Evolutionary conservation across 2,888 invertebrate genomes (phyloP).

Genomic region (Mactromeris polynyma): DNA sequence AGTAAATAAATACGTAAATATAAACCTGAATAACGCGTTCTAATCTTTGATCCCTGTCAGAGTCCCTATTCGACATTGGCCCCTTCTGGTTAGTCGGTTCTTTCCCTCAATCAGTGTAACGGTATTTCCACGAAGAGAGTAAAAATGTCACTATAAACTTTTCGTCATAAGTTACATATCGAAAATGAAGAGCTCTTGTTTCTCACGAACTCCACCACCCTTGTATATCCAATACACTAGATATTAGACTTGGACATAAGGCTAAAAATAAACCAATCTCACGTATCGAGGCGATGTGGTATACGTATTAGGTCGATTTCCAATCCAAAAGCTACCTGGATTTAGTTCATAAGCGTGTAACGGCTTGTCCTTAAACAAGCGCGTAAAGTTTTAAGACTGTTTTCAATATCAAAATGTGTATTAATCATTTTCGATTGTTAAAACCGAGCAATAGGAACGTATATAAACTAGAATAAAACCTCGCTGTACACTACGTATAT

Average conservation of each 20-base stretch:
- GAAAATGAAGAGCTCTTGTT: background rate
- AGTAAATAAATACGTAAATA: slow-evolving; percentile 43
- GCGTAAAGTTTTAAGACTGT: slow-evolving; percentile 30
- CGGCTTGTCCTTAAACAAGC: slow-evolving; percentile 41
- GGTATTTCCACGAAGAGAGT: background rate
- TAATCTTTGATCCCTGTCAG: slow-evolving; percentile 81
- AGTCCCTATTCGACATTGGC: slow-evolving; percentile 76
- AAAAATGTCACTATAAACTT: background rate
- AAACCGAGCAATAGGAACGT: background rate
- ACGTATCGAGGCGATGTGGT: slow-evolving; percentile 29
- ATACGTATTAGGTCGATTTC: slow-evolving; percentile 39
- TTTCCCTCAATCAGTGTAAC: background rate
- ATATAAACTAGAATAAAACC: background rate
- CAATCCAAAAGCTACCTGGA: slow-evolving; percentile 46
- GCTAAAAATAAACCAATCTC: slow-evolving; percentile 41
- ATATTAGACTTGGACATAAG: slow-evolving; percentile 26
- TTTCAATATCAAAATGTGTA: slow-evolving; percentile 34
- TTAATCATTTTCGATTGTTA: slow-evolving; percentile 51
- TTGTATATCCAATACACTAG: slow-evolving; percentile 48
- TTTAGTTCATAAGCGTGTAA: slow-evolving; percentile 36
- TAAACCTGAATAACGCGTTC: slow-evolving; percentile 84
- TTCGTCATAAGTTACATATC: slow-evolving; percentile 2
- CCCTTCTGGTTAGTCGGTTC: slow-evolving; percentile 20
- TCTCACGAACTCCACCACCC: slow-evolving; percentile 46
- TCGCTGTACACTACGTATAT: background rate